Evolutionary conservation across 2,888 invertebrate species (phyloP).

Genomic region (Ariolimax columbianus): DNA sequence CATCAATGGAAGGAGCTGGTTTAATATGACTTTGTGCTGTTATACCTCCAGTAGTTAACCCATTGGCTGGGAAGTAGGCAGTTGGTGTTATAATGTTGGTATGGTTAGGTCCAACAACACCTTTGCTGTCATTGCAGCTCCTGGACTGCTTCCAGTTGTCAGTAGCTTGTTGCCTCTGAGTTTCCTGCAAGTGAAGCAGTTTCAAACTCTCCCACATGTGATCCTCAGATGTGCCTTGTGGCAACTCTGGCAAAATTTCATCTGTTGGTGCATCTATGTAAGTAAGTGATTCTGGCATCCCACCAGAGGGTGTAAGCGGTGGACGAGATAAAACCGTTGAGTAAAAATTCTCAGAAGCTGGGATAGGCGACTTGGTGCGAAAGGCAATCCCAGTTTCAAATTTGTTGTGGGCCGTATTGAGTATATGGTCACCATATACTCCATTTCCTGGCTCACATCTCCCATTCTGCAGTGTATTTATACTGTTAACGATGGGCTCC

Average conservation of each 20-base stretch:
- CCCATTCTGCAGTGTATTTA: not conserved
- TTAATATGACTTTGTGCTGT: conserved; percentile 7
- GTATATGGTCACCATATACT: not conserved
- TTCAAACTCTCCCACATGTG: conserved; percentile 42
- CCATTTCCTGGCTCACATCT: not conserved
- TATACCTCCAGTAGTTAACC: not conserved
- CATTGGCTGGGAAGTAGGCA: not conserved
- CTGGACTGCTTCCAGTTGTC: not conserved
- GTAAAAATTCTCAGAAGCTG: not conserved
- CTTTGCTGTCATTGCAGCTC: not conserved
- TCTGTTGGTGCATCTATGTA: conserved; percentile 8
- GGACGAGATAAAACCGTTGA: not conserved
- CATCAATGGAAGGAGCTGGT: conserved; percentile 3
- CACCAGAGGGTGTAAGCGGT: not conserved
- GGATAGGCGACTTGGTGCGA: not conserved
- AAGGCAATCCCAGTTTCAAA: not conserved
- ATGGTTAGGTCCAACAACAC: not conserved
- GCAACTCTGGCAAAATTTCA: conserved; percentile 29
- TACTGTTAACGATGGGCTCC: conserved; percentile 21
- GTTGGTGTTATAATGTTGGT: not conserved
- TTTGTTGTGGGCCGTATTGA: not conserved
- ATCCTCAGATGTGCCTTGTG: conserved; percentile 40
- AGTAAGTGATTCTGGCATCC: not conserved
- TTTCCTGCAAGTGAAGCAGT: not conserved
- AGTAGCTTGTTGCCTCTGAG: not conserved